phyloP scores from a whole-genome alignment of 1,140 invertebrate genomes.

The Ylistrum balloti region DNA sequence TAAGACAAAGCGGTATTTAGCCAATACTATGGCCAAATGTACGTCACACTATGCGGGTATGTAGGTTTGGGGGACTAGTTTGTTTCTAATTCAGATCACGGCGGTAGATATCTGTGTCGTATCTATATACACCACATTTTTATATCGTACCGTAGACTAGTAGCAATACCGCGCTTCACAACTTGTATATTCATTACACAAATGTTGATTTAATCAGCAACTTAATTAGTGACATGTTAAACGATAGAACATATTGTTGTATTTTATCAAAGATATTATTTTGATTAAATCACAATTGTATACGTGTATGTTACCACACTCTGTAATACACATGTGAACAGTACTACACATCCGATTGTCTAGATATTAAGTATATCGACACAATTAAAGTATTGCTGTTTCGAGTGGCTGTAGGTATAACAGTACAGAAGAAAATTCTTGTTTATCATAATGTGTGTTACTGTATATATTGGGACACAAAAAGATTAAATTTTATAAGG shows the following conservation, averaged over 20 bases:
- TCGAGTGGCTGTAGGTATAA: too few relatives aligned
- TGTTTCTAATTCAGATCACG: not conserved
- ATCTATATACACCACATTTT: not conserved
- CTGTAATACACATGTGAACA: not conserved
- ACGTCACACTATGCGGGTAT: not conserved
- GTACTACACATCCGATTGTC: too few relatives aligned
- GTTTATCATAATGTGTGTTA: too few relatives aligned
- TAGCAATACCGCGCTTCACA: not conserved
- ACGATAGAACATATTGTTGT: not conserved
- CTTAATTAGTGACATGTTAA: conserved; percentile 29
- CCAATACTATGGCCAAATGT: not conserved
- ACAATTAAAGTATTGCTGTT: too few relatives aligned
- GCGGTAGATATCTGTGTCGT: not conserved
- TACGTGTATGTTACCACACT: not conserved
- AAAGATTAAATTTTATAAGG: too few relatives aligned
- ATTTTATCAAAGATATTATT: not conserved
- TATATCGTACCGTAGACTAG: not conserved
- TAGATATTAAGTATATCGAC: too few relatives aligned
- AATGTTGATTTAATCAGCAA: not conserved
- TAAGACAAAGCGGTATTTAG: not conserved
- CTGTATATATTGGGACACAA: too few relatives aligned
- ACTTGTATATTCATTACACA: not conserved
- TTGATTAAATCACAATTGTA: not conserved
- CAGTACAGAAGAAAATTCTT: too few relatives aligned
- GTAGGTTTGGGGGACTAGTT: not conserved